phyloP scores from a whole-genome alignment of 2,113 vertebrate genomes.

The Desmodus rotundus region DNA sequence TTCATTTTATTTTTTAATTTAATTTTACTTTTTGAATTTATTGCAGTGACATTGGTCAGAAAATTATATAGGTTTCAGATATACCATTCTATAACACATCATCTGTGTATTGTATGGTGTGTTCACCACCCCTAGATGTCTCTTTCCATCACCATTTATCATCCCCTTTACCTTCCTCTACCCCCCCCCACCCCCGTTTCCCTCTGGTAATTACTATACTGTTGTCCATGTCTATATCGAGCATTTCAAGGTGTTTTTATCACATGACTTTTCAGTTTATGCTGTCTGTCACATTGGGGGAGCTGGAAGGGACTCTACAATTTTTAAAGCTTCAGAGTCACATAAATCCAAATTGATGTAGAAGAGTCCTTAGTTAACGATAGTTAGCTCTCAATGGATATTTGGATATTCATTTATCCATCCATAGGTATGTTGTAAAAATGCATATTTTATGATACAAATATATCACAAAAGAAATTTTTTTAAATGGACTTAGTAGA shows the following conservation, averaged over 20 bases:
- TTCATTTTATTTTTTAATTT: background rate
- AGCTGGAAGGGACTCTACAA: background rate
- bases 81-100: no score
- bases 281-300: background rate
- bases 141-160: no score
- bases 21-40: background rate
- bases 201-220: no score
- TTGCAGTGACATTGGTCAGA: background rate
- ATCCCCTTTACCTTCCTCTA: no score
- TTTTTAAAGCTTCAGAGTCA: background rate
- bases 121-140: no score
- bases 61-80: no score
- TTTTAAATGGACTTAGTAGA: background rate
- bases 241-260: background rate
- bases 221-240: background rate
- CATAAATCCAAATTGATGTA: background rate
- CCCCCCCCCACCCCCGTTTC: no score
- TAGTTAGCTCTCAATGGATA: background rate
- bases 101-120: no score
- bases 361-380: background rate
- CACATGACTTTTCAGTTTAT: background rate
- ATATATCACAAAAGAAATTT: background rate
- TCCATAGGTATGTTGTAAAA: background rate
- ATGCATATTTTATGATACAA: background rate
- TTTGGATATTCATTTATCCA: background rate